A percentile compares a stretch with the other conserved stretches of the same genome.
These are phyloP conservation scores for Cuniculus paca DNA, from an alignment of 2,797 vertebrate species.

Conservation along the genomic window DNA sequence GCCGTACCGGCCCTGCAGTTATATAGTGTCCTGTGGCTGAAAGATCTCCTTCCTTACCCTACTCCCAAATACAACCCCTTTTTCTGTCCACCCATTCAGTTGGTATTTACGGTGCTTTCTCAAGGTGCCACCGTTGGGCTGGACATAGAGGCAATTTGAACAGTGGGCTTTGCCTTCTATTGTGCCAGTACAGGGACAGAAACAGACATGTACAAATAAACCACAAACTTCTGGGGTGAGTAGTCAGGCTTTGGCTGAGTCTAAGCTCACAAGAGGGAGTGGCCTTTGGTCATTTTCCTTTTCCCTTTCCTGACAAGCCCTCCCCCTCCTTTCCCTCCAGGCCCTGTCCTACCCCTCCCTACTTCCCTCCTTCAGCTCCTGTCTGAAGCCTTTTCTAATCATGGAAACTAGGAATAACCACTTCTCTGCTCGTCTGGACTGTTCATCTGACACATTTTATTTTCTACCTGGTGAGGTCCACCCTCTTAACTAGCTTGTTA, in stretches of 20 bases:
- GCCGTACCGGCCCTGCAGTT: not conserved
- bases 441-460: conserved; percentile 28
- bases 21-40: not conserved
- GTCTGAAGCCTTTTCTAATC: conserved; percentile 27
- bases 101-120: not conserved
- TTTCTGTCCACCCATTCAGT: not conserved
- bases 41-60: not conserved
- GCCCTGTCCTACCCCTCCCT: not conserved
- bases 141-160: not conserved
- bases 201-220: not conserved
- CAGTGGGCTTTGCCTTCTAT: not conserved
- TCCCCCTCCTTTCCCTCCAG: not conserved
- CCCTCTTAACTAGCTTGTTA: not conserved
- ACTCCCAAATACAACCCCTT: not conserved
- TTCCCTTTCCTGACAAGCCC: conserved; percentile 21
- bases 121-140: not conserved
- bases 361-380: not conserved
- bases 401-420: not conserved
- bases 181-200: not conserved
- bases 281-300: conserved; percentile 7
- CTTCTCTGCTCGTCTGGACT: not conserved
- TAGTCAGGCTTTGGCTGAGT: not conserved
- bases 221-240: not conserved
- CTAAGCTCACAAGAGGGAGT: not conserved
- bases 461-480: not conserved